phyloP scores from a whole-genome alignment of 2,113 vertebrate genomes.

The Numenius arquata region DNA sequence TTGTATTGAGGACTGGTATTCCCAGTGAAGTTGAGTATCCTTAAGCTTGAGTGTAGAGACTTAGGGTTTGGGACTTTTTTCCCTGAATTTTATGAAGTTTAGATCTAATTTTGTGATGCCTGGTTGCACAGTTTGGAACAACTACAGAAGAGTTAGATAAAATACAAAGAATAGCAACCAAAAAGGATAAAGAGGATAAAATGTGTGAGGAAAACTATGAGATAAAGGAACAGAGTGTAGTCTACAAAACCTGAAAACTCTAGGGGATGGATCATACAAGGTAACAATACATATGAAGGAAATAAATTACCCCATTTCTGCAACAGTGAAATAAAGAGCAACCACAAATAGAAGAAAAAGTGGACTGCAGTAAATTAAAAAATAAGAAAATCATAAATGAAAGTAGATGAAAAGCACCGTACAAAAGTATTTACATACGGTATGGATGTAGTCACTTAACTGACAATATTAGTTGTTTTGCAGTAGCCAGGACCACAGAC shows the following conservation, averaged over 20 bases:
- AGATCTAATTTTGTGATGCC: neutral
- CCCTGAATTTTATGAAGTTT: neutral
- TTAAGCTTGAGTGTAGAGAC: neutral
- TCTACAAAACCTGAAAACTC: neutral
- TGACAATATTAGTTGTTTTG: neutral
- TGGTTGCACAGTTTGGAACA: neutral
- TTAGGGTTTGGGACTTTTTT: neutral
- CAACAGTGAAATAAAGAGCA: neutral
- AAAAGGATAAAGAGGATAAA: neutral
- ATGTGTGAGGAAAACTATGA: neutral
- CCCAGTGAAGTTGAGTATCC: neutral
- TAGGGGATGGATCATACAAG: neutral
- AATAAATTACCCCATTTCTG: neutral
- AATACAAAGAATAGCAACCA: neutral
- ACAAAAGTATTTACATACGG: neutral
- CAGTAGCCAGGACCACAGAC: neutral
- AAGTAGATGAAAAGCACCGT: neutral
- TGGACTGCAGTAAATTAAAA: neutral
- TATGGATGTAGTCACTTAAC: neutral
- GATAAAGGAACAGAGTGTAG: neutral
- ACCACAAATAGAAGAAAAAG: neutral
- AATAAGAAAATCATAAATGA: neutral
- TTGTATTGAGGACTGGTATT: neutral
- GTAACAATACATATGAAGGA: neutral
- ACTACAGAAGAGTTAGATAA: neutral